These are phyloP conservation scores for Megalurothrips usitatus DNA, from an alignment of 2,888 invertebrate genomes.

Conservation along the genomic window DNA sequence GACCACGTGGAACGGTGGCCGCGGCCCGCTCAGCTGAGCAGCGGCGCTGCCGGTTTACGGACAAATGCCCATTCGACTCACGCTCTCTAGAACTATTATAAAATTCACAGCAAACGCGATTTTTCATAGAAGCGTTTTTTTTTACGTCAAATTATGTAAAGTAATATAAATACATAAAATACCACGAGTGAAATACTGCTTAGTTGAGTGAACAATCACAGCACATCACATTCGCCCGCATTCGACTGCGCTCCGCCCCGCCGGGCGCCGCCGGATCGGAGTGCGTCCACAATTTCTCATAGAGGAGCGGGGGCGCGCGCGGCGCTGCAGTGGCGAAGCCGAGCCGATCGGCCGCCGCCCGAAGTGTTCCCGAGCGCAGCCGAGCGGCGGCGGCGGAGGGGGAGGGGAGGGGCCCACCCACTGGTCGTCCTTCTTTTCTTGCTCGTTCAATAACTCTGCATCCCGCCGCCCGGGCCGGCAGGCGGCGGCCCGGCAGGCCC, in stretches of 20 bases:
- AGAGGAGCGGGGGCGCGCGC: not conserved
- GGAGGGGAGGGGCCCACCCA: conserved; percentile 1
- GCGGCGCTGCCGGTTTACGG: no score
- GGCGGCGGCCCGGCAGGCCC: not conserved
- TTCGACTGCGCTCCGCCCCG: not conserved
- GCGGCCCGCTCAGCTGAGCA: not conserved
- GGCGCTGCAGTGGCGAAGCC: not conserved
- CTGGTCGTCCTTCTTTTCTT: conserved; percentile 22
- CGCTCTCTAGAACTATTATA: no score
- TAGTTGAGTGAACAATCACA: no score
- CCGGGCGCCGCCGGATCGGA: no score
- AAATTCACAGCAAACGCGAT: no score
- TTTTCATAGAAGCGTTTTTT: no score
- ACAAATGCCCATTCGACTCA: no score
- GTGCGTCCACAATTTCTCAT: no score
- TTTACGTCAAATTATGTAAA: no score
- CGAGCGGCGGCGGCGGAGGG: not conserved
- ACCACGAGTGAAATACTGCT: no score
- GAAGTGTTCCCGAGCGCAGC: not conserved
- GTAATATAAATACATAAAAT: no score
- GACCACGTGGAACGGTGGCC: not conserved
- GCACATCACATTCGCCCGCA: not conserved
- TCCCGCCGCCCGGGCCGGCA: not conserved
- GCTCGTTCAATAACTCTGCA: conserved; percentile 26
- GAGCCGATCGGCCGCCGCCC: not conserved